Evolutionary conservation across 2,888 invertebrate genomes (phyloP), one percentile per base, ranked within the genome.

Genomic region (Euzetes globulus): DNA sequence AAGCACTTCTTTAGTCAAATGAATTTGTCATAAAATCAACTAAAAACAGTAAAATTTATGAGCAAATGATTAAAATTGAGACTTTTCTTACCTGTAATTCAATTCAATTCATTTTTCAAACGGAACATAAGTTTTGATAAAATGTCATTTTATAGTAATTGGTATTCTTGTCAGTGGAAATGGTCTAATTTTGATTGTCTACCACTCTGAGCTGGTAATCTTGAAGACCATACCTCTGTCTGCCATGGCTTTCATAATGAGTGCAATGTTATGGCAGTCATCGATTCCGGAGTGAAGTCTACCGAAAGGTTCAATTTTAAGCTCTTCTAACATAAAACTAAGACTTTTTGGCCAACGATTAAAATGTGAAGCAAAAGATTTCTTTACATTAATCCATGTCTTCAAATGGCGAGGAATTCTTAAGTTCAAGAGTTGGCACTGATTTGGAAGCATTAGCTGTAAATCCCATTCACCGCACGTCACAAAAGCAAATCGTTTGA

Each of bases 391-490:
- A 72, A 87, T 85, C 88, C 88, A 88, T 17, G 81, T 77, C 15
- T 81, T 80, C 76, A 86, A 85, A 78, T 85, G 83, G 15, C 76
- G 78, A 11, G 83, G 85, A 5, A 84, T 58, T 5, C 78, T 71
- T 29, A 84, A 74, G 1, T 81, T 79, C 17, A 83, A 83, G 15
- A 83, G 78, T 9, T 79, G 55, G 77, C 86, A 86, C 78, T 87
- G 86, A 3, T 77, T 77, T 0, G 85, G 86, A 33, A 87, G 78
- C 82, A 87, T 86, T 1, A 80, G 82, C 75, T 82, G 83, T 9
- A 87, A 80, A 77, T 86, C 86, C 87, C 87, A 88, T 80, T 88
- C 87, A n/a, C 88, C 88, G 80, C 86, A 87, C 0, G 87, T 87
- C 0, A 87, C 84, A 81, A 88, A 86, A 5, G 82, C 79, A 70